Evolutionary conservation across 2,113 vertebrate species (phyloP).

Genomic region (Leucosticte australis): DNA sequence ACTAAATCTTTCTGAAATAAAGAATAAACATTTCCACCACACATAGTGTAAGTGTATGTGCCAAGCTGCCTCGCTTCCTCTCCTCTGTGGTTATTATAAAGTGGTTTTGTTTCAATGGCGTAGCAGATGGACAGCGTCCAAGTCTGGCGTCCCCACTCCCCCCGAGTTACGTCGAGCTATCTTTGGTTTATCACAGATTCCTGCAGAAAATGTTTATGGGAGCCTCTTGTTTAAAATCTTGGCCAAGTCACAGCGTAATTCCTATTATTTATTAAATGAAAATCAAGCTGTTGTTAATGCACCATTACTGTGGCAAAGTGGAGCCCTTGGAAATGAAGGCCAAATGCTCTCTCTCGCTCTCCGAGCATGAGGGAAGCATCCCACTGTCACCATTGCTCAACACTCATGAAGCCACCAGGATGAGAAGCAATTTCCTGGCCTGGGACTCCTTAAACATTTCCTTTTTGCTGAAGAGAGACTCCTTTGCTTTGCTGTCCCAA

Average conservation of each 20-base stretch:
- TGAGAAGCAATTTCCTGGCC: neutral
- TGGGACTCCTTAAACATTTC: neutral
- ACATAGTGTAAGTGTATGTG: slow-evolving; percentile 48
- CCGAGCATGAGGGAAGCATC: neutral
- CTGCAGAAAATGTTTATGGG: slow-evolving; percentile 52
- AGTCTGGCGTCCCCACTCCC: slow-evolving; percentile 9
- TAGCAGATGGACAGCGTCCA: slow-evolving; percentile 57
- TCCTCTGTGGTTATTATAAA: slow-evolving; percentile 52
- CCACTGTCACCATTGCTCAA: neutral
- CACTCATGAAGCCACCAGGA: accelerated
- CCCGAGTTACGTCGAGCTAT: neutral
- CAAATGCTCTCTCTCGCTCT: neutral
- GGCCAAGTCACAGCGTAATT: neutral
- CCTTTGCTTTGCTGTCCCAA: neutral
- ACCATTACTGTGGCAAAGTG: neutral
- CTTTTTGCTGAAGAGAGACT: neutral
- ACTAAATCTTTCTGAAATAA: slow-evolving; percentile 69
- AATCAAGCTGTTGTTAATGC: slow-evolving; percentile 41
- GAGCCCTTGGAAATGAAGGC: neutral
- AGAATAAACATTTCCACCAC: slow-evolving; percentile 68
- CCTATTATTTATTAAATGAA: slow-evolving; percentile 60
- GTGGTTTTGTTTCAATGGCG: slow-evolving; percentile 60
- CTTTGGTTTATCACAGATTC: slow-evolving; percentile 59
- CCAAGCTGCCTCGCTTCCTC: slow-evolving; percentile 56
- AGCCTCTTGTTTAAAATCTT: slow-evolving; percentile 64